Evolutionary conservation across 2,797 vertebrate species (phyloP).

Genomic region (Semotilus atromaculatus): DNA sequence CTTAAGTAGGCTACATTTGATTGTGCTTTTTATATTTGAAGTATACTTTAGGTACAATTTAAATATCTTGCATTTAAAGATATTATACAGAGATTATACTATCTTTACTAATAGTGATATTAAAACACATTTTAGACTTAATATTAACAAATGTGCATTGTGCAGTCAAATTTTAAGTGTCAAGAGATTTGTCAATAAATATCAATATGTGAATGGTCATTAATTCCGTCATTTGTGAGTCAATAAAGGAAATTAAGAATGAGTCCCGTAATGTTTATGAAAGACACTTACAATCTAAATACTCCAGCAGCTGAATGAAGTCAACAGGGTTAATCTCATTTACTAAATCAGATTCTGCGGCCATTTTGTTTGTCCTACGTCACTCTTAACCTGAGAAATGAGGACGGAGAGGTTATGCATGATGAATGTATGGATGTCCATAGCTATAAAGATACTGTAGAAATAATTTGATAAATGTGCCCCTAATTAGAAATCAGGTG

Average conservation of each 20-base stretch:
- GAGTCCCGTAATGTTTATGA: neutral
- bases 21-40: too few species aligned
- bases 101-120: too few species aligned
- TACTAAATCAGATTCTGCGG: conserved; percentile 66
- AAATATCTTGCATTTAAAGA: too few species aligned
- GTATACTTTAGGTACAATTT: too few species aligned
- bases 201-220: too few species aligned
- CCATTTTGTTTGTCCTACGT: conserved; percentile 61
- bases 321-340: conserved; percentile 84
- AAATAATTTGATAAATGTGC: neutral
- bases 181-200: too few species aligned
- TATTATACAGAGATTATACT: too few species aligned
- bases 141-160: too few species aligned
- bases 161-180: too few species aligned
- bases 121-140: too few species aligned
- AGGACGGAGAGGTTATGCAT: neutral
- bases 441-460: neutral
- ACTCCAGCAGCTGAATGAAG: conserved; percentile 90
- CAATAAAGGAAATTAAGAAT: neutral
- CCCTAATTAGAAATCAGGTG: neutral
- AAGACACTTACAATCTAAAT: conserved; percentile 86
- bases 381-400: conserved; percentile 8
- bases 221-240: neutral
- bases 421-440: neutral
- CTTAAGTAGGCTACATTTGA: too few species aligned